Base-by-base conservation (phyloP, 2,888 invertebrate species). In the Watsonalla binaria region DNA sequence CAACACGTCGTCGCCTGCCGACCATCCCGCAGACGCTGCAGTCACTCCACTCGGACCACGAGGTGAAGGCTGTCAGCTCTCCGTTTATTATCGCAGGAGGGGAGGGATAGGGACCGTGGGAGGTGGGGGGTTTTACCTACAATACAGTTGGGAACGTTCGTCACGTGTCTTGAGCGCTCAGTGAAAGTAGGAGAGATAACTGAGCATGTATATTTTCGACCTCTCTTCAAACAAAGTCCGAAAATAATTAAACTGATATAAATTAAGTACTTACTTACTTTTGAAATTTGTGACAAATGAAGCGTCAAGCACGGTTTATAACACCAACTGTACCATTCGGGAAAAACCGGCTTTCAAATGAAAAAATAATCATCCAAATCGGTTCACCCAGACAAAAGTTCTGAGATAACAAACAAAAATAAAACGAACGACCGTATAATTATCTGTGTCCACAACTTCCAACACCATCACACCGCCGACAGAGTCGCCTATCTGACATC, bases 41-140 rank as follows among this genome's bases (percentile, higher is more conserved):
- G 35, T 89, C 78, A 6, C 93, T 92, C 95, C 95, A 95, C 0
- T 79, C 70, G 0, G 91, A 82, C 94, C 95, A 95, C 6, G 80
- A 76, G 0, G 92, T 93, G 61, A 86, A 92, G 50, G 93, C 57
- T 54, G 76, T 66, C 53, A 93, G 63, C 2, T 61, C 59, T 4
- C 60, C 9, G 46, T 56, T 54, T 4, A 62, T 9, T 0, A 2
- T 8, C 5, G 54, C 35, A 5, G 61, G 37, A 0, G 62, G 56
- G 0, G 60, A 24, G 0, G 70, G 51, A 52, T 70, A 69, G 0
- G 76, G 74, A 0, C 79, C 81, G n/a, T 60, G 58, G 6, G 74
- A 71, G 0, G 65, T 55, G 0, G 24, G 5, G 0, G 76, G 72
- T 53, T 78, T 80, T 6, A 80, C 79, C 80, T 80, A 24, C 24